Percentiles rank a stretch among this genome's conserved stretches.
These are phyloP conservation scores for Lapara coniferarum DNA, from an alignment of 2,888 invertebrate genomes.

Conservation along the genomic window DNA sequence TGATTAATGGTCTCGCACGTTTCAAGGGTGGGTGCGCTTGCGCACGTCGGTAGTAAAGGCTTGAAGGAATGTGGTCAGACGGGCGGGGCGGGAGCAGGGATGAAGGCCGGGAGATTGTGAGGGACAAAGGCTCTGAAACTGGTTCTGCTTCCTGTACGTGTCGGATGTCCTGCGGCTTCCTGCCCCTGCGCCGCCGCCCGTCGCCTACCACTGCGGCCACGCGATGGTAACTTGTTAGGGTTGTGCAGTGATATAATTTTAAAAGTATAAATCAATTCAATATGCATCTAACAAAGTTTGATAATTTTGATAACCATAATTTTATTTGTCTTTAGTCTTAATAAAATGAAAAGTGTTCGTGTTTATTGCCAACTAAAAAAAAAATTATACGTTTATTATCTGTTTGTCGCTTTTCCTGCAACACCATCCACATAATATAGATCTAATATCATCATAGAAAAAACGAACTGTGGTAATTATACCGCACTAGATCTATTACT, in stretches of 20 bases:
- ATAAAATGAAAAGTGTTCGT: too few species aligned
- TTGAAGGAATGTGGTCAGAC: conserved; percentile 73
- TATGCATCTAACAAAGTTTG: neutral
- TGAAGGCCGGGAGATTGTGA: conserved; percentile 64
- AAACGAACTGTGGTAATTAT: too few species aligned
- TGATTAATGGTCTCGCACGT: conserved; percentile 33
- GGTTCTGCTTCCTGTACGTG: conserved; percentile 84
- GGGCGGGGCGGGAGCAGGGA: conserved; percentile 51
- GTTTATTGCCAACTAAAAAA: too few species aligned
- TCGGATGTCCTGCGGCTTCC: conserved; percentile 85
- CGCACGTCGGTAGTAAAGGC: conserved; percentile 64
- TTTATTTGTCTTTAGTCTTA: too few species aligned
- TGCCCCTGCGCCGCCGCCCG: conserved; percentile 55
- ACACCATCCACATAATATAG: too few species aligned
- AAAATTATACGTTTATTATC: too few species aligned
- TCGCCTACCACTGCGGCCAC: conserved; percentile 36
- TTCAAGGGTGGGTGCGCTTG: conserved; percentile 65
- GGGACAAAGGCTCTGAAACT: conserved; percentile 80
- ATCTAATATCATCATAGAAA: too few species aligned
- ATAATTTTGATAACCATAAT: too few species aligned
- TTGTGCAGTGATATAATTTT: conserved; percentile 26
- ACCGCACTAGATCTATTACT: too few species aligned
- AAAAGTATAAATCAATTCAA: neutral
- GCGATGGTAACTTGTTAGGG: conserved; percentile 32
- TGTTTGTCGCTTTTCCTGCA: too few species aligned